Evolutionary conservation across 1,140 invertebrate genomes (phyloP).

Genomic region (Amphibalanus amphitrite): DNA sequence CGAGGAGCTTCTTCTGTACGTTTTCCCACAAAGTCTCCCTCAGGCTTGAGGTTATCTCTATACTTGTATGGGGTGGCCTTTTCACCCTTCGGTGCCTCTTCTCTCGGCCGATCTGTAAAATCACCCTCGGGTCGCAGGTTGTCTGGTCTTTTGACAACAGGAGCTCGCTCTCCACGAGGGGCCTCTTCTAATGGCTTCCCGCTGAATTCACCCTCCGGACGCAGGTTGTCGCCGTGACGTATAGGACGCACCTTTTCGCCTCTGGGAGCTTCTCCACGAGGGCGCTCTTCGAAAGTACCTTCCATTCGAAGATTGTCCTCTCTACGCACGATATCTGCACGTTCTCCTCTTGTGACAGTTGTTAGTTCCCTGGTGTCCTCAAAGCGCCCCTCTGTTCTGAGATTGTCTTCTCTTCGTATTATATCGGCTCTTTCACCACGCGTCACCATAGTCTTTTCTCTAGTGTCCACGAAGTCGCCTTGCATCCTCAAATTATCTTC

Average conservation of each 20-base stretch:
- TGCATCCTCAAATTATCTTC: constrained; percentile 37
- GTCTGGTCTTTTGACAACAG: constrained; percentile 25
- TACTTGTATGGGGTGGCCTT: constrained; percentile 6
- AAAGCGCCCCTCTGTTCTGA: background rate
- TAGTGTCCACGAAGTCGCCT: constrained; percentile 28
- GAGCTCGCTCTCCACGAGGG: constrained; percentile 24
- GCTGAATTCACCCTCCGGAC: constrained; percentile 4
- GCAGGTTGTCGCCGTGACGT: constrained; percentile 4
- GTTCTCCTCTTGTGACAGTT: constrained; percentile 9
- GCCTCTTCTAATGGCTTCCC: background rate
- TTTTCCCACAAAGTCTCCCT: constrained; percentile 6
- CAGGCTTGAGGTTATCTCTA: constrained; percentile 9
- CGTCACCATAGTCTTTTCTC: constrained; percentile 4
- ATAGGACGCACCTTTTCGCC: background rate
- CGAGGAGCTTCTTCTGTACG: background rate
- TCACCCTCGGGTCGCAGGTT: constrained; percentile 17
- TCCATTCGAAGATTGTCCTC: constrained; percentile 38
- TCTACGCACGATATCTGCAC: constrained; percentile 23
- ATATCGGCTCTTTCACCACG: constrained; percentile 9
- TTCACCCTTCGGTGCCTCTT: background rate
- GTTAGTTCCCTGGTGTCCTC: background rate
- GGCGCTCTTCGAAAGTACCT: constrained; percentile 23
- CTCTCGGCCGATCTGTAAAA: constrained; percentile 3
- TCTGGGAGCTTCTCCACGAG: background rate
- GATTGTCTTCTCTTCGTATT: constrained; percentile 10